Evolutionary conservation across 2,113 vertebrate species (phyloP).

Genomic region (Cyanoderma ruficeps): DNA sequence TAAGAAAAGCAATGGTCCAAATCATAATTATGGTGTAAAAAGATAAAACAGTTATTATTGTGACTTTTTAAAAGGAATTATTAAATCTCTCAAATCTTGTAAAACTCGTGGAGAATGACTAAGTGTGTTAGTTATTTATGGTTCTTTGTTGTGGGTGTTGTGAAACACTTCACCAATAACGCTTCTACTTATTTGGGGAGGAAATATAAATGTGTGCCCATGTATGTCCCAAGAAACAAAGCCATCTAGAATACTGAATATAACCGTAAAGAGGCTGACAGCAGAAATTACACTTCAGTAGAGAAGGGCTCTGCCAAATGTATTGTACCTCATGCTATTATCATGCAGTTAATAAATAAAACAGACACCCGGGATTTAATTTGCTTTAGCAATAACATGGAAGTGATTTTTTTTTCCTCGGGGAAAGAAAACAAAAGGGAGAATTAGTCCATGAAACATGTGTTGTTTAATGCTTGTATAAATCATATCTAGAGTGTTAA

Average conservation of each 20-base stretch:
- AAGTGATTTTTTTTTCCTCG: conserved; percentile 16
- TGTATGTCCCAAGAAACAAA: not conserved
- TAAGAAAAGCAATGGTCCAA: conserved; percentile 81
- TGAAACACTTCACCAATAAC: not conserved
- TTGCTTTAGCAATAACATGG: conserved; percentile 19
- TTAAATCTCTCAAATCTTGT: conserved; percentile 44
- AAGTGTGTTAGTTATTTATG: not conserved
- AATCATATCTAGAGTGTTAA: not conserved
- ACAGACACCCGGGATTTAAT: conserved; percentile 31
- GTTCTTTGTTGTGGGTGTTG: not conserved
- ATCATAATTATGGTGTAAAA: conserved; percentile 77
- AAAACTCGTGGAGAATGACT: conserved; percentile 13
- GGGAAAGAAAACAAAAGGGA: not conserved
- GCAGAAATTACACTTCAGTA: not conserved
- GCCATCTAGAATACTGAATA: not conserved
- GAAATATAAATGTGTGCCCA: not conserved
- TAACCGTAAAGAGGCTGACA: conserved; percentile 17
- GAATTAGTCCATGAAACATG: not conserved
- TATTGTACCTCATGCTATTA: conserved; percentile 12
- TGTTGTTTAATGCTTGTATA: not conserved
- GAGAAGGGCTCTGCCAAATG: conserved; percentile 22
- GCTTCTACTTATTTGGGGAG: not conserved
- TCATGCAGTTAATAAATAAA: conserved; percentile 59
- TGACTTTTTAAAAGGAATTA: conserved; percentile 60
- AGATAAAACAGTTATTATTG: conserved; percentile 72